Base-by-base conservation (phyloP, 2,888 invertebrate genomes). In the Caenorhabditis afra region DNA sequence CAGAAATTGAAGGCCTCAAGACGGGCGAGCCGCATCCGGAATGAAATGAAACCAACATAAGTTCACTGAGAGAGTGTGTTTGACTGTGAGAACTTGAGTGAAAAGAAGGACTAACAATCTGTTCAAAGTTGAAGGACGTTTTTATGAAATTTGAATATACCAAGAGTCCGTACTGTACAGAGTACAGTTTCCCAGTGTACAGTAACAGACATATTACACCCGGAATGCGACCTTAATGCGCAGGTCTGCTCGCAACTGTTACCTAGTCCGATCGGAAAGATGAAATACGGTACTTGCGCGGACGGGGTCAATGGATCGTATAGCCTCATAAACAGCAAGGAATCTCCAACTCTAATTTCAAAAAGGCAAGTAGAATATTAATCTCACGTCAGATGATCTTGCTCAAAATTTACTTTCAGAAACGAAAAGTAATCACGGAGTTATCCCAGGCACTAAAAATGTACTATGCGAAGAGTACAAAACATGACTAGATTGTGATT, bases 281-380 rank as follows among this genome's bases (percentile, higher is more conserved):
- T 55, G 67, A 67, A 58, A 67, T 67, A 58, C 67, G 39, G 67
- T 49, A 67, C 22, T 14, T 12, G 16, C n/a, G 44, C 8, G 39
- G 58, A 14, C 41, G 29, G n/a, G 41, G 50, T 44, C 23, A 29
- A 16, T 8, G 12, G 58, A 45, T 58, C 58, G 23, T 4, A 58
- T 58, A 16, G 45, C n/a, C 22, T 58, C 58, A 41, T 58, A 58
- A 58, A 58, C n/a, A 8, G 12, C 1, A 4, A 14, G 8, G n/a
- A n/a, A 58, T 45, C 23, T n/a, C 58, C 44, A 50, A 4, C 29
- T 29, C 12, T 1, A 39, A 37, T 16, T 16, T 7, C 39, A 23
- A 14, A 14, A 23, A 7, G n/a, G 5, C 16, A 5, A 57, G 11
- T n/a, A 37, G n/a, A 57, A 47, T 14, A n/a, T 23, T 14, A 29